Percentiles rank a stretch among this genome's conserved stretches.
phyloP scores from a whole-genome alignment of 2,113 vertebrate species.

The Dunckerocampus dactyliophorus region DNA sequence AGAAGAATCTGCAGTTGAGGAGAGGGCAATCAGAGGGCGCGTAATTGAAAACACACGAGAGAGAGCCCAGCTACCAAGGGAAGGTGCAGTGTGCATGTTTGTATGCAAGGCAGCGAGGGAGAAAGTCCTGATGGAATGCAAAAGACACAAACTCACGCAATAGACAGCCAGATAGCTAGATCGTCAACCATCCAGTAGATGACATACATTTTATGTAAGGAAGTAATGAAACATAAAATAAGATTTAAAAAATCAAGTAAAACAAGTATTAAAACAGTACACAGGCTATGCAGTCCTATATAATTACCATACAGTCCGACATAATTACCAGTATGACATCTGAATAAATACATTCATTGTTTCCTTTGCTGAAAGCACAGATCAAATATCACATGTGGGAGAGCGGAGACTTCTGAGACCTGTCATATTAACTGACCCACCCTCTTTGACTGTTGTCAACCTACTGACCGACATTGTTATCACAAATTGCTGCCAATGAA shows the following conservation, averaged over 20 bases:
- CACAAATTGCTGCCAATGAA: neutral
- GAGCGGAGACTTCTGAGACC: slow-evolving; percentile 49
- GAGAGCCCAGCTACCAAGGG: slow-evolving; percentile 62
- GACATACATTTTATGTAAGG: too few species aligned
- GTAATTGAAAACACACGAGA: slow-evolving; percentile 78
- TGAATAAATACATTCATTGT: slow-evolving; percentile 79
- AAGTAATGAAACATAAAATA: too few species aligned
- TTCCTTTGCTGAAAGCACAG: slow-evolving; percentile 74
- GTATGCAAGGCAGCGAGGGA: slow-evolving; percentile 22
- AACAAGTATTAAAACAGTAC: too few species aligned
- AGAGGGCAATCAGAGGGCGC: slow-evolving; percentile 59
- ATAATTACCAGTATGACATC: slow-evolving; percentile 63
- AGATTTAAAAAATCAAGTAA: too few species aligned
- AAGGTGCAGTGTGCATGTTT: slow-evolving; percentile 39
- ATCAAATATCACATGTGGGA: slow-evolving; percentile 61
- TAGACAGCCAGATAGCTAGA: too few species aligned
- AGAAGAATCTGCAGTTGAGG: slow-evolving; percentile 45
- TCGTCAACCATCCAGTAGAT: too few species aligned
- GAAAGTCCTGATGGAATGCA: slow-evolving; percentile 67
- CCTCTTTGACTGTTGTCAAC: neutral
- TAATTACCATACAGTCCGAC: too few species aligned
- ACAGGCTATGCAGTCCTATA: too few species aligned
- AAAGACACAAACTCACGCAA: slow-evolving; percentile 73
- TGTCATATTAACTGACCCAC: slow-evolving; percentile 44
- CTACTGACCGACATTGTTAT: neutral